These are phyloP conservation scores for Stramonita haemastoma DNA, from an alignment of 2,888 invertebrate species.

Conservation along the genomic window DNA sequence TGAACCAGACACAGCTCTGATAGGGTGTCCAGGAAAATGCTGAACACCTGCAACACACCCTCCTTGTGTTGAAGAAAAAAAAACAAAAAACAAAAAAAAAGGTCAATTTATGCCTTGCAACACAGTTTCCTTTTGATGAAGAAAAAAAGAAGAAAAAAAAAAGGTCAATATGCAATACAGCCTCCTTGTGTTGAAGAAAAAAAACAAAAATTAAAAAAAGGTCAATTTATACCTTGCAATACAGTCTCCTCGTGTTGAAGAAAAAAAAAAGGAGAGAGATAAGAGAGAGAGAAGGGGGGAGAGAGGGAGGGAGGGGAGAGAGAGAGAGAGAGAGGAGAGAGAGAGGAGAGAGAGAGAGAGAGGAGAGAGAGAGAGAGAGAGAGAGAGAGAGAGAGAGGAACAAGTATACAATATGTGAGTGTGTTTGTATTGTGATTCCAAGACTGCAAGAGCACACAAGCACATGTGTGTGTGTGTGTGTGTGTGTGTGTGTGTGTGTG, in stretches of 20 bases:
- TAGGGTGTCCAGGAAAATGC: conserved; percentile 93
- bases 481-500: no score
- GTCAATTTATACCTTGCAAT: no score
- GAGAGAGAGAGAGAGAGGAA: background rate
- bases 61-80: background rate
- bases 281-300: background rate
- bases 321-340: background rate
- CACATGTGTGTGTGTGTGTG: no score
- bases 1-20: conserved; percentile 92
- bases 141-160: no score
- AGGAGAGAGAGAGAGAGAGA: background rate
- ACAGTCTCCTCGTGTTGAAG: no score
- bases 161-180: conserved; percentile 50
- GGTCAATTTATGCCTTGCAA: no score
- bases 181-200: background rate
- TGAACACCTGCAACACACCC: conserved; percentile 83
- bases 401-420: no score
- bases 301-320: background rate
- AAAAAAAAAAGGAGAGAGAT: background rate
- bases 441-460: no score
- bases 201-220: background rate
- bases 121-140: no score
- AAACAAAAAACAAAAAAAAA: background rate
- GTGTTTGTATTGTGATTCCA: no score
- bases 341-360: background rate